These are phyloP conservation scores for Cephonodes hylas DNA, from an alignment of 2,888 invertebrate species.

Conservation along the genomic window DNA sequence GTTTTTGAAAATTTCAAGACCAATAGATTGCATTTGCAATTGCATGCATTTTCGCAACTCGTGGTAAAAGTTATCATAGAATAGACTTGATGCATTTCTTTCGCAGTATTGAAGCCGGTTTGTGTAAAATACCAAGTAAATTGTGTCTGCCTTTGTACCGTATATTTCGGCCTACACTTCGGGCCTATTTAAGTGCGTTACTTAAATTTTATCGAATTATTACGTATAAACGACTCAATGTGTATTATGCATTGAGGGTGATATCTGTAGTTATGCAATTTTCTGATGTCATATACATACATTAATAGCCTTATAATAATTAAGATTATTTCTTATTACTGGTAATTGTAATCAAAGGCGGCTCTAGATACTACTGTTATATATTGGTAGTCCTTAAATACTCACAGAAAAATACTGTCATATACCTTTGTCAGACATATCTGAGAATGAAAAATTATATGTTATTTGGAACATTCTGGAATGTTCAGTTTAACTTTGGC, in stretches of 20 bases:
- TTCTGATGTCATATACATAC: not conserved
- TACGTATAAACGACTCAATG: conserved; percentile 3
- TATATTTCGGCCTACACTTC: not conserved
- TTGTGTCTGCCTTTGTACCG: not conserved
- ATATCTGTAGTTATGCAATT: not conserved
- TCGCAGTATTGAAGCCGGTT: too few relatives aligned
- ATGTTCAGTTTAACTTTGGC: too few relatives aligned
- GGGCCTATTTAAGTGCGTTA: not conserved
- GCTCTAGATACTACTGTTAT: not conserved
- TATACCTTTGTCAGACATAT: too few relatives aligned
- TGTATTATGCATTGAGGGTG: not conserved
- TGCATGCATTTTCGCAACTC: too few relatives aligned
- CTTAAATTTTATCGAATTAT: conserved; percentile 5
- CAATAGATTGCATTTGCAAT: too few relatives aligned
- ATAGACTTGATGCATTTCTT: too few relatives aligned
- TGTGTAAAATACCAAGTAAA: not conserved
- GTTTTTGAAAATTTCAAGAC: too few relatives aligned
- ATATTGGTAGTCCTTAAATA: not conserved
- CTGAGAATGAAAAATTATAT: too few relatives aligned
- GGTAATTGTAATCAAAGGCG: not conserved
- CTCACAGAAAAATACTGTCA: not conserved
- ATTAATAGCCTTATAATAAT: not conserved
- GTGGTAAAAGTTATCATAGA: too few relatives aligned
- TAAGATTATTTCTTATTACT: not conserved
- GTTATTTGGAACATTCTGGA: too few relatives aligned